Conservation (phyloP, 2,113 vertebrate genomes). For the Chaenocephalus aceratus region DNA sequence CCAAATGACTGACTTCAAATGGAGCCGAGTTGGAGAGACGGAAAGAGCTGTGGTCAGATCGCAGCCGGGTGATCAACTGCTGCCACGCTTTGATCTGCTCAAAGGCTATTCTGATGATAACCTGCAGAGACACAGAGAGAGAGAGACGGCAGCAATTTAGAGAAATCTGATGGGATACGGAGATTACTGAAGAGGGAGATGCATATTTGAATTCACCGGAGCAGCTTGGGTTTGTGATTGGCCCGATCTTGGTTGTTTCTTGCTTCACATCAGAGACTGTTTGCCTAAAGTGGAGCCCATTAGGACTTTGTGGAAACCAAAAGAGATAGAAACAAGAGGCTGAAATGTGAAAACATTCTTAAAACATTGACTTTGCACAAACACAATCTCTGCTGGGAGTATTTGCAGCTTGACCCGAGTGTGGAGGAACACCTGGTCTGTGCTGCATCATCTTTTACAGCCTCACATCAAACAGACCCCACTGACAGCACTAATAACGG, state of each 20-base stretch:
- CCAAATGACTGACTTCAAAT: conserved; percentile 79
- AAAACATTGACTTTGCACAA: too few species aligned
- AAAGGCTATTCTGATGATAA: conserved; percentile 52
- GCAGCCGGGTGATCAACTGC: conserved; percentile 30
- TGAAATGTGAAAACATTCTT: too few species aligned
- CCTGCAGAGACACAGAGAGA: conserved; percentile 20
- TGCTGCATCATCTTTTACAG: conserved; percentile 40
- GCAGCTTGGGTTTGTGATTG: rapidly evolving
- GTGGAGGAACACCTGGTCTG: conserved; percentile 42
- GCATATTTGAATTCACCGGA: not conserved
- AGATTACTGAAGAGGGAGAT: not conserved
- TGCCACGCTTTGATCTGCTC: conserved; percentile 66
- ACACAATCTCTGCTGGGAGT: too few species aligned
- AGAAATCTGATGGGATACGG: conserved; percentile 4
- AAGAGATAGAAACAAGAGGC: too few species aligned
- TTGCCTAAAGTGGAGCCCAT: too few species aligned
- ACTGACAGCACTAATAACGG: conserved; percentile 58
- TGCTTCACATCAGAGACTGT: too few species aligned
- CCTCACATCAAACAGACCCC: conserved; percentile 53
- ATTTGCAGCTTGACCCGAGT: not conserved
- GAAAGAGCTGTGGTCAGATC: conserved; percentile 53
- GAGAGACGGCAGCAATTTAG: not conserved
- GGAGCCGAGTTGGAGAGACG: conserved; percentile 42
- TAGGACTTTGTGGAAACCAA: too few species aligned
- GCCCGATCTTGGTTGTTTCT: too few species aligned